Base-by-base conservation (phyloP, 2,797 vertebrate species). In the Tapirus indicus region DNA sequence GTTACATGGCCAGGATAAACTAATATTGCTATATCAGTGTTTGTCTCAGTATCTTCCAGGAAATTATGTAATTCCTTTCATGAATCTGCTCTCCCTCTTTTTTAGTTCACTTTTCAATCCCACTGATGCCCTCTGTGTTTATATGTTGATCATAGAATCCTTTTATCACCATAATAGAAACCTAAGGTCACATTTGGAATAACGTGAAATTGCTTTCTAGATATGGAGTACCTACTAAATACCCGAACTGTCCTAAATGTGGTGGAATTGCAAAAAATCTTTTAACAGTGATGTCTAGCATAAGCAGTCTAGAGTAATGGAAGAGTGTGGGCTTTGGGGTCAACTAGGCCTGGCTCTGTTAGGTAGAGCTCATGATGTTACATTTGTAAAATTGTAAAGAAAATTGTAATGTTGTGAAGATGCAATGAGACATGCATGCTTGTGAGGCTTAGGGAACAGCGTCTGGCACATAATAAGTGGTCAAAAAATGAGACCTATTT, bases 321-420 rank as follows among this genome's bases (percentile, higher is more conserved):
- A 54, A 16, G 6, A 18, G 3, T 9, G 2, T 14, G 0, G 25
- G 5, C 9, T 58, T 52, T 18, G 20, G 27, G 23, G 11, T 52
- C 25, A 18, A 7, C 9, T 13, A 58, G 7, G 71, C 11, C 21
- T 68, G 52, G 44, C 16, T 75, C 29, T 82, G 16, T 32, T 7
- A 38, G 38, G 32, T 2, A 11, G 35, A 68, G 3, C 72, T 87
- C 14, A 47, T 3, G 41, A 56, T 86, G 54, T 16, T 47, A 6
- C 0, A 2, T 80, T 77, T 85, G 18, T 75, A 71, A 69, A 54
- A 12, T 41, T n/a, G 47, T 49, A 90, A 92, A 77, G 52, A 89
- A 62, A 77, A 41, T 18, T 41, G 0, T 32, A 58, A 79, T 77
- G 18, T 56, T 52, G 10, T 44, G 78, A 66, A 54, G 9, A 58